Evolutionary conservation across 2,888 invertebrate species (phyloP).

Genomic region (Agrochola macilenta): DNA sequence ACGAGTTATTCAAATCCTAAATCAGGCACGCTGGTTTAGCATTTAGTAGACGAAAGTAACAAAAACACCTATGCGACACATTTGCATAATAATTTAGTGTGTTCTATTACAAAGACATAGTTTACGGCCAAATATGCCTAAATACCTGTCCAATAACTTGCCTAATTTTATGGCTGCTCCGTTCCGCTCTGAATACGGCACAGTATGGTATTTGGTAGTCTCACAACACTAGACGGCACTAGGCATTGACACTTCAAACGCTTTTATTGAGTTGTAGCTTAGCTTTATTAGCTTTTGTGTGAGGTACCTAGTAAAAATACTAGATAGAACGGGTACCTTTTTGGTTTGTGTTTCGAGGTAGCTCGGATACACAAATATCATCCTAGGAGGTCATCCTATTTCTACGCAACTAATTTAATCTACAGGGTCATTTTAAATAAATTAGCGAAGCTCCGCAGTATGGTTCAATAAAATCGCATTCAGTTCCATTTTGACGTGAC

Average conservation of each 20-base stretch:
- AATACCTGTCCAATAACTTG: slow-evolving; percentile 36
- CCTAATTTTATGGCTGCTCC: slow-evolving; percentile 46
- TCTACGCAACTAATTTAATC: too few species aligned
- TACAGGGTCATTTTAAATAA: too few species aligned
- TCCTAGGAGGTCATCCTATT: too few species aligned
- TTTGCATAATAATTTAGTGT: slow-evolving; percentile 11
- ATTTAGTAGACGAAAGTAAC: neutral
- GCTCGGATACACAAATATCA: neutral
- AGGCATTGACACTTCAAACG: slow-evolving; percentile 12
- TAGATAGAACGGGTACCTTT: neutral
- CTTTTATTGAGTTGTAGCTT: slow-evolving; percentile 21
- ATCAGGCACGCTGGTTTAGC: neutral
- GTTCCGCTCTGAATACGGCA: slow-evolving; percentile 38
- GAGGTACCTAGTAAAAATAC: neutral
- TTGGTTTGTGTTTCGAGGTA: neutral
- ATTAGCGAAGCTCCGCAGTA: too few species aligned
- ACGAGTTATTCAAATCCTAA: neutral
- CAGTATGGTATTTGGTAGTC: slow-evolving; percentile 51
- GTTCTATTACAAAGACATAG: slow-evolving; percentile 15
- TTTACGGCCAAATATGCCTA: slow-evolving; percentile 17
- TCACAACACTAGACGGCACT: slow-evolving; percentile 11
- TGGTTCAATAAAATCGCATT: too few species aligned
- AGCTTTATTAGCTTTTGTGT: slow-evolving; percentile 1
- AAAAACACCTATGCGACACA: neutral
- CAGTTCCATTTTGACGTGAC: too few species aligned